Conservation (phyloP, 2,797 vertebrate species). For the Syngnathus acus region DNA sequence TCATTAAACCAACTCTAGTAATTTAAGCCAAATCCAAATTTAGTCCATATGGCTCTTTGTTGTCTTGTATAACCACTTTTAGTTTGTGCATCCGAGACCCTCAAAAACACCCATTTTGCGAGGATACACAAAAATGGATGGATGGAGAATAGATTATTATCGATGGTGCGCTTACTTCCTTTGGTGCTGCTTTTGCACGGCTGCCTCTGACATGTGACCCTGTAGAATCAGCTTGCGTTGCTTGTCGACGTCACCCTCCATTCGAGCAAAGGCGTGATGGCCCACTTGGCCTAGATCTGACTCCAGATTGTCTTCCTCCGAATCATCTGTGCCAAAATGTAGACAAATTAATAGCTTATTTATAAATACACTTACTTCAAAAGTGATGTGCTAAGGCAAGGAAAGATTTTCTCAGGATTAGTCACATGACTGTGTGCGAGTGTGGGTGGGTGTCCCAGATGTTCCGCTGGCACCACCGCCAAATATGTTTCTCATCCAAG, state of each 20-base stretch:
- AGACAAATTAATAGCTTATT: background rate
- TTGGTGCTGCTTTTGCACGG: constrained; percentile 91
- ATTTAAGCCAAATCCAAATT: background rate
- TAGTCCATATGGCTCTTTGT: too few species aligned
- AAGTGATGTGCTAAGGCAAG: background rate
- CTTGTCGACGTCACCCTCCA: constrained; percentile 97
- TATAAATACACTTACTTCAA: background rate
- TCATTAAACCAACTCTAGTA: background rate
- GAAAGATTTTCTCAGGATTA: background rate
- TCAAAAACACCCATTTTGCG: too few species aligned
- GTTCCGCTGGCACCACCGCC: background rate
- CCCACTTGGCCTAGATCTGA: constrained; percentile 86
- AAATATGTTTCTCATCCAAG: background rate
- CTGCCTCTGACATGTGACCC: constrained; percentile 87
- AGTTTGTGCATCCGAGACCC: too few species aligned
- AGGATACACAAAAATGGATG: too few species aligned
- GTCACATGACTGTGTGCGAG: background rate
- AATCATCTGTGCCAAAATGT: constrained; percentile 47
- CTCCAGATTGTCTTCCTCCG: constrained; percentile 77
- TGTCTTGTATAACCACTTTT: background rate
- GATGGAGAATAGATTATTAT: background rate
- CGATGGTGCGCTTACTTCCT: constrained; percentile 78
- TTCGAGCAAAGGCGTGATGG: constrained; percentile 90
- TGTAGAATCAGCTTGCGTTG: constrained; percentile 88
- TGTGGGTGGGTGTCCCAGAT: background rate